Conservation (phyloP, 2,113 vertebrate genomes). For the Malurus elegans region DNA sequence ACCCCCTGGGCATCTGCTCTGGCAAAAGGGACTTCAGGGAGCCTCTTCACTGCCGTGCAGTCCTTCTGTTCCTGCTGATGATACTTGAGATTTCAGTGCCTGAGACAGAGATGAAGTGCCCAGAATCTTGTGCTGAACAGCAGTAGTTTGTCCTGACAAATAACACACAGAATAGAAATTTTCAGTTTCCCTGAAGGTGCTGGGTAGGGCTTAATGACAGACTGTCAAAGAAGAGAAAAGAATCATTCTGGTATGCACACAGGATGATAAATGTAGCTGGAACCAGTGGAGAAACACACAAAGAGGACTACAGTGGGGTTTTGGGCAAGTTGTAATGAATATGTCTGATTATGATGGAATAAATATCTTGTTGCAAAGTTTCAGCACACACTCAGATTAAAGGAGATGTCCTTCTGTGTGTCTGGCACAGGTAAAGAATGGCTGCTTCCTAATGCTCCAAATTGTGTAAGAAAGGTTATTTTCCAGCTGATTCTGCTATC, state of each 20-base stretch:
- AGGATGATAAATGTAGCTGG: neutral
- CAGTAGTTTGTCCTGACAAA: neutral
- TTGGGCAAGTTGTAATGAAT: no score
- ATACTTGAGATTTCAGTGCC: neutral
- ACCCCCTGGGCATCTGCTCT: no score
- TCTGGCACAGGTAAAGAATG: neutral
- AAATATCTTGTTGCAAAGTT: neutral
- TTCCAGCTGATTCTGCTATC: neutral
- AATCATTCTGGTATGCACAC: neutral
- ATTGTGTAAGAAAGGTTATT: neutral
- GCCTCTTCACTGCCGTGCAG: neutral
- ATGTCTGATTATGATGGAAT: neutral
- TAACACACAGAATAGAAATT: neutral
- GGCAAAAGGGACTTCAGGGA: neutral
- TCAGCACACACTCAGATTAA: neutral
- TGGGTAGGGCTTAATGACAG: neutral
- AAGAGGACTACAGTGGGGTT: neutral
- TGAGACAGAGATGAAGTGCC: neutral
- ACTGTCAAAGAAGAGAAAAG: neutral
- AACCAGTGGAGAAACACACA: neutral
- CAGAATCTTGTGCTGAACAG: neutral
- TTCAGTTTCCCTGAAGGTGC: neutral
- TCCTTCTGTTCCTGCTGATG: neutral
- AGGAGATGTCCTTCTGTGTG: neutral
- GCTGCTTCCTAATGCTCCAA: neutral